Conservation (phyloP, 2,888 invertebrate species). For the Willowsia nigromaculata region DNA sequence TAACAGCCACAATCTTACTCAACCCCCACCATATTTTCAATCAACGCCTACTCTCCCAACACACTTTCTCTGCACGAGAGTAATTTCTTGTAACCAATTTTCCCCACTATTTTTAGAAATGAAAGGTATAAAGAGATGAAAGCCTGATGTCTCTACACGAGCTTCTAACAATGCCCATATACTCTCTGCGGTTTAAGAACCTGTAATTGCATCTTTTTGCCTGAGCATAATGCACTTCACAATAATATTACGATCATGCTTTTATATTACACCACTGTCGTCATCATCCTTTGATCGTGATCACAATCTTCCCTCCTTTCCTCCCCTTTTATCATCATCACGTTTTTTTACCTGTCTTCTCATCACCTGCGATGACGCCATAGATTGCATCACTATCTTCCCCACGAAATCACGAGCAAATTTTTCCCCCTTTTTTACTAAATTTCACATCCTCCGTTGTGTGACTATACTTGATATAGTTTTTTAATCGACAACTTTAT, state of each 20-base stretch:
- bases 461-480: background rate
- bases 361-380: constrained; percentile 24
- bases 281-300: constrained; percentile 2
- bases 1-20: too few species aligned
- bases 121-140: background rate
- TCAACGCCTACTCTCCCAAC: too few species aligned
- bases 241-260: background rate
- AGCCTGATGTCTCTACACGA: too few species aligned
- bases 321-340: background rate
- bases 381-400: background rate
- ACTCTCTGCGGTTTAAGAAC: background rate
- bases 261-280: background rate
- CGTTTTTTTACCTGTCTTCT: background rate
- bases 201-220: background rate
- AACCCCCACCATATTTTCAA: too few species aligned
- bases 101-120: background rate
- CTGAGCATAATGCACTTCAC: background rate
- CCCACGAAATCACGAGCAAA: background rate
- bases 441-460: background rate
- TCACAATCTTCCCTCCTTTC: background rate
- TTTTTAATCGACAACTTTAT: background rate
- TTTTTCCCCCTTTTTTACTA: background rate
- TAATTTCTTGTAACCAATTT: too few species aligned
- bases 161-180: background rate
- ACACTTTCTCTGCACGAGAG: too few species aligned